These are phyloP conservation scores for Eristalis intricaria DNA, from an alignment of 2,888 invertebrate species.

Conservation along the genomic window DNA sequence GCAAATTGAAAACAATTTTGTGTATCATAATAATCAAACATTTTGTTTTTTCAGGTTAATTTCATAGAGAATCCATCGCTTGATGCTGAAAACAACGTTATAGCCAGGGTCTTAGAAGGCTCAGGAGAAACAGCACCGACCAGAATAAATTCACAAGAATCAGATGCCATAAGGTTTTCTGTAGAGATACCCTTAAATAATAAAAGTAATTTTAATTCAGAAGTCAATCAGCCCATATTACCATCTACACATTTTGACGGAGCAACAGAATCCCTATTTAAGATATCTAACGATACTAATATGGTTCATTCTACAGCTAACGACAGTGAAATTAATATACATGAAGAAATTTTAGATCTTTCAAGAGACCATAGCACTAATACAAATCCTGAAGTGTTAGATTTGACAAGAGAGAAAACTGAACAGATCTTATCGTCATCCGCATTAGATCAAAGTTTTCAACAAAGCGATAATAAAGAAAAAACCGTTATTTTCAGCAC, in stretches of 20 bases:
- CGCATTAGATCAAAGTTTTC: not conserved
- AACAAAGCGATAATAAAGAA: not conserved
- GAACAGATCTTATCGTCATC: not conserved
- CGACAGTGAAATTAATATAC: not conserved
- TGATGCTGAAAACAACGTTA: constrained; percentile 70
- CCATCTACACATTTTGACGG: not conserved
- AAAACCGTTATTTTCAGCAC: constrained; percentile 47
- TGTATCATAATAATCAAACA: no score
- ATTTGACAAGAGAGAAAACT: constrained; percentile 17
- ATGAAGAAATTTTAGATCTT: not conserved
- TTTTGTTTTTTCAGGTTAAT: constrained; percentile 68
- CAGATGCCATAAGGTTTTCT: constrained; percentile 6
- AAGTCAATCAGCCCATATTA: not conserved
- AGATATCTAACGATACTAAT: not conserved
- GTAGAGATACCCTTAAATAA: constrained; percentile 2
- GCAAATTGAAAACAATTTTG: no score
- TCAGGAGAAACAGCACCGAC: not conserved
- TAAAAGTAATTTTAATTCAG: not conserved
- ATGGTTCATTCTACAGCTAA: constrained; percentile 4
- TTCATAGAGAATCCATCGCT: constrained; percentile 72
- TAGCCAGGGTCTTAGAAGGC: constrained; percentile 72
- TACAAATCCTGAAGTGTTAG: constrained; percentile 14
- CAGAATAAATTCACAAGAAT: constrained; percentile 32
- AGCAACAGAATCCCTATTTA: not conserved
- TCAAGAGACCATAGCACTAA: constrained; percentile 2